Evolutionary conservation across 2,113 vertebrate genomes (phyloP), one percentile per base, ranked within the genome.

Genomic region (Lontra canadensis): DNA sequence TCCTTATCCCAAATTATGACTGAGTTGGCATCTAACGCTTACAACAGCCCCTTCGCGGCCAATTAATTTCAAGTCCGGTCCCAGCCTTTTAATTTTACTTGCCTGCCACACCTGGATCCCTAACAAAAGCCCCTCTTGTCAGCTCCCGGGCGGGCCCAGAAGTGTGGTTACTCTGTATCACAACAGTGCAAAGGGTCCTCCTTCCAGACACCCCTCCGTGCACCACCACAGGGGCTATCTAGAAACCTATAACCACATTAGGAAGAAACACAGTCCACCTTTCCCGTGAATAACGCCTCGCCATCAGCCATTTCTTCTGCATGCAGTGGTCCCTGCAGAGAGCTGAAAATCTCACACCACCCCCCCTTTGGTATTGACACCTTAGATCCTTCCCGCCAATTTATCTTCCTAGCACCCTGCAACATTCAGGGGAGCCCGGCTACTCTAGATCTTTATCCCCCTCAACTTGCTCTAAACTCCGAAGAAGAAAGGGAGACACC

Each of bases 91-190:
- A 15, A 39, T 63, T n/a, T 84, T 14, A 42, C 36, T 34, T 44
- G n/a, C 18, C n/a, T 79, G 47, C 84, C 82, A 82, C 3, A 31
- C 14, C 7, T 39, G n/a, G 42, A 89, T 18, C 52, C 90, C 52
- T 65, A 4, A 34, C 57, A 55, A 49, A 87, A 18, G 26, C 61
- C 63, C 36, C 83, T 91, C 6, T 6, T 4, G 2, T 47, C 73
- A 49, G n/a, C 49, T 47, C 36, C 3, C 0, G 0, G 49, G 7
- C 0, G 0, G 49, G 7, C 26, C 36, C 29, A 36, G 21, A 34
- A 57, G 31, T 80, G 36, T 29, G 14, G 42, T 31, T 39, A 63
- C 7, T 17, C 1, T 14, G 49, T 34, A 87, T 36, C 12, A 1
- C 12, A 34, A 44, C 7, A n/a, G 67, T 49, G 52, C 59, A 14